Evolutionary conservation across 2,113 vertebrate genomes (phyloP).

Genomic region (Hippotragus niger): DNA sequence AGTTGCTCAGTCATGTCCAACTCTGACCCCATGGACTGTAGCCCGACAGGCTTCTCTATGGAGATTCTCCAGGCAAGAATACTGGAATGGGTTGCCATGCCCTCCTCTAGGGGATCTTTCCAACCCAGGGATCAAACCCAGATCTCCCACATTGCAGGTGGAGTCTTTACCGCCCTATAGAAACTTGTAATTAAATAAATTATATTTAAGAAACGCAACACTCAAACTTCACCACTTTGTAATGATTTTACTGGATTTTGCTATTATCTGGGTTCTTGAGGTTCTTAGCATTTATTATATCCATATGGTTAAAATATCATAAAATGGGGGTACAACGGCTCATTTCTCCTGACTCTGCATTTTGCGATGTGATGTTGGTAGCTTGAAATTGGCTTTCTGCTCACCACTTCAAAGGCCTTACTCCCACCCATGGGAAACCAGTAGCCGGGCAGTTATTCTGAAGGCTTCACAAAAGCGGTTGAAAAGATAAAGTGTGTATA

Average conservation of each 20-base stretch:
- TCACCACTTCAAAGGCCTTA: background rate
- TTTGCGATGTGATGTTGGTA: background rate
- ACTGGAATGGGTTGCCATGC: background rate
- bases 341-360: background rate
- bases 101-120: background rate
- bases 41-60: background rate
- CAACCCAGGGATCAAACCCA: background rate
- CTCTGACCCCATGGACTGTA: background rate
- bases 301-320: background rate
- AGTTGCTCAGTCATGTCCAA: background rate
- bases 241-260: background rate
- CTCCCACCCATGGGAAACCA: background rate
- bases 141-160: background rate
- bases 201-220: background rate
- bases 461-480: background rate
- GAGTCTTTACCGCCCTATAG: background rate
- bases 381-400: background rate
- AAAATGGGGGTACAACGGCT: background rate
- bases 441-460: background rate
- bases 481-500: background rate
- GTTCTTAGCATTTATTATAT: background rate
- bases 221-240: background rate
- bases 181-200: background rate
- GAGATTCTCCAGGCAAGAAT: background rate
- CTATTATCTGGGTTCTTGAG: background rate